Evolutionary conservation across 2,888 invertebrate species (phyloP).

Genomic region (Tupiocoris notatus): DNA sequence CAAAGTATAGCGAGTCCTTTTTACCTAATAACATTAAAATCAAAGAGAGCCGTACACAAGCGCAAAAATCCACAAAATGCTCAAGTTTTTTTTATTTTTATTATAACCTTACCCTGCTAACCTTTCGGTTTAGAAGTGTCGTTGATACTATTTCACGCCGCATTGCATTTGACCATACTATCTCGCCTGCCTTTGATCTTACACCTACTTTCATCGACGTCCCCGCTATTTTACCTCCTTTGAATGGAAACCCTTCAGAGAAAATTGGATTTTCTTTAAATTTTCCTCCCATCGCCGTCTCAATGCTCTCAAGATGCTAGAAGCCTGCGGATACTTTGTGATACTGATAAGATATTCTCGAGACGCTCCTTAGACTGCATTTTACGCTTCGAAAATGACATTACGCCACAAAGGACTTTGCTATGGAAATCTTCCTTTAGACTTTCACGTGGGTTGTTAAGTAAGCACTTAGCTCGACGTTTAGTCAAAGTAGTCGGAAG

Average conservation of each 20-base stretch:
- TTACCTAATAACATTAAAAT: too few relatives aligned
- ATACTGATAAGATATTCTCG: not conserved
- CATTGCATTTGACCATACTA: not conserved
- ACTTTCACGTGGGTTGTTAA: not conserved
- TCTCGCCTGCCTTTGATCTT: not conserved
- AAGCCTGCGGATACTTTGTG: not conserved
- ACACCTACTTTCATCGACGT: not conserved
- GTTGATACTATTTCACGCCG: too few relatives aligned
- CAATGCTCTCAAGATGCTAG: not conserved
- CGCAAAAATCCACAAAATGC: too few relatives aligned
- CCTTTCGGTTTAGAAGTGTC: too few relatives aligned
- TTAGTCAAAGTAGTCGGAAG: not conserved
- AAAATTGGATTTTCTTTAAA: constrained; percentile 11
- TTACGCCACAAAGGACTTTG: not conserved
- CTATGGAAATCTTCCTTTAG: not conserved
- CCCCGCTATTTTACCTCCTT: not conserved
- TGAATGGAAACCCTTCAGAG: not conserved
- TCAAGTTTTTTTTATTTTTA: too few relatives aligned
- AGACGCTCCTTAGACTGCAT: not conserved
- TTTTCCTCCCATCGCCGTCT: not conserved
- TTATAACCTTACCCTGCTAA: too few relatives aligned
- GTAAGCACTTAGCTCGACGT: not conserved
- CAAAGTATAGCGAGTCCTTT: too few relatives aligned
- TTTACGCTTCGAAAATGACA: not conserved
- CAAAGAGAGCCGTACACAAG: too few relatives aligned